Conservation (phyloP, 2,888 invertebrate genomes). For the Caprella mutica region DNA sequence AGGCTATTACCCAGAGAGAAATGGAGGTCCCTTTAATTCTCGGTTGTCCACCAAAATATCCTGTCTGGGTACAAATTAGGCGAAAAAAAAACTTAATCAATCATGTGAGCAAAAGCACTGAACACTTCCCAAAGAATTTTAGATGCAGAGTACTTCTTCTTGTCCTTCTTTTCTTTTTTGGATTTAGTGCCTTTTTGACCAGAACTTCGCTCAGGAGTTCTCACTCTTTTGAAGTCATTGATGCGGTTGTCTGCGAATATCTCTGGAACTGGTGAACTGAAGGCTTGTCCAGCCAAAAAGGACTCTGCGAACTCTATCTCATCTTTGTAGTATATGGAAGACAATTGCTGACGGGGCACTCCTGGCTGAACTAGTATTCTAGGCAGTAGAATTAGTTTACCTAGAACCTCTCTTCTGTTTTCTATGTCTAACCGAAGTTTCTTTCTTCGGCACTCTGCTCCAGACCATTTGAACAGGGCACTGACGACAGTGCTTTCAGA, state of each 20-base stretch:
- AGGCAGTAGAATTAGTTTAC: constrained; percentile 49
- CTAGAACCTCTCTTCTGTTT: constrained; percentile 47
- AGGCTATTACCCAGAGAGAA: too few relatives aligned
- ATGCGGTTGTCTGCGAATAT: background rate
- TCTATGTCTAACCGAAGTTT: constrained; percentile 46
- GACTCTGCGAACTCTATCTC: background rate
- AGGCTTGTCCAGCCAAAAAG: background rate
- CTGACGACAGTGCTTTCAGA: constrained; percentile 48
- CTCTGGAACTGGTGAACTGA: background rate
- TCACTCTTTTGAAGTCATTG: background rate
- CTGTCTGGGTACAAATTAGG: too few relatives aligned
- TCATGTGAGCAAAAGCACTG: constrained; percentile 1
- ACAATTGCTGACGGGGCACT: too few relatives aligned
- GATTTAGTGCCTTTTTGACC: background rate
- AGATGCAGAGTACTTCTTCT: background rate
- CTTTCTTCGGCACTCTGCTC: constrained; percentile 46
- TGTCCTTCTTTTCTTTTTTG: background rate
- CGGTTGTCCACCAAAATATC: too few relatives aligned
- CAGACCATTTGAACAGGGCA: constrained; percentile 47
- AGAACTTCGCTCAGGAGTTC: background rate
- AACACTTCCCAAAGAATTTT: background rate
- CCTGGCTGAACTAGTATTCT: too few relatives aligned
- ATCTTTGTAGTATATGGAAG: background rate
- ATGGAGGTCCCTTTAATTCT: too few relatives aligned
- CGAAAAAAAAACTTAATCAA: too few relatives aligned